Conservation (phyloP, 92 coral and sea anemone genomes). For the Palythoa caribaeorum region DNA sequence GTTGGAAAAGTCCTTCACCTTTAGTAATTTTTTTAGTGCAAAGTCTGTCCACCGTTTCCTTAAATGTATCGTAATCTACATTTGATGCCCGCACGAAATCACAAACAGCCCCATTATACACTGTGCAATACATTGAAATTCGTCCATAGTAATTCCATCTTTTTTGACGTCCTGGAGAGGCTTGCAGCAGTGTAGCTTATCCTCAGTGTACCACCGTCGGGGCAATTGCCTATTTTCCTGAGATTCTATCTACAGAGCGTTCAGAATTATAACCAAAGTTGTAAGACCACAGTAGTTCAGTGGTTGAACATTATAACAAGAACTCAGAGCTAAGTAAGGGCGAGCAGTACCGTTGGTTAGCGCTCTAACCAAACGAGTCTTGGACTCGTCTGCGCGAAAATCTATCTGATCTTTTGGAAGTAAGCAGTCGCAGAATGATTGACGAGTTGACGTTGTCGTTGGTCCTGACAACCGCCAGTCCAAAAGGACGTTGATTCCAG, state of each 20-base stretch:
- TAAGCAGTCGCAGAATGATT: constrained; percentile 72
- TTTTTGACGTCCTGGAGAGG: constrained; percentile 79
- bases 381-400: constrained; percentile 85
- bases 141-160: constrained; percentile 83
- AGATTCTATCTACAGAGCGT: constrained; percentile 92
- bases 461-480: background rate
- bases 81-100: constrained; percentile 71
- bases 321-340: constrained; percentile 79
- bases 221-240: constrained; percentile 92
- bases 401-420: constrained; percentile 79
- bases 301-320: constrained; percentile 80
- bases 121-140: constrained; percentile 81
- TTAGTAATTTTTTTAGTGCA: constrained; percentile 2
- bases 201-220: constrained; percentile 97
- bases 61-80: constrained; percentile 28
- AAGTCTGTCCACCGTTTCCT: constrained; percentile 5
- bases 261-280: constrained; percentile 86
- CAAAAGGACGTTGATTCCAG: background rate
- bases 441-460: background rate
- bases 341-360: constrained; percentile 71
- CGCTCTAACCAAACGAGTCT: constrained; percentile 80
- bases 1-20: background rate
- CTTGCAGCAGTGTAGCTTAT: constrained; percentile 84
- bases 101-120: constrained; percentile 91
- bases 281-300: constrained; percentile 73